Base-by-base conservation (phyloP, 1,140 invertebrate species). In the Drosophila biarmipes region DNA sequence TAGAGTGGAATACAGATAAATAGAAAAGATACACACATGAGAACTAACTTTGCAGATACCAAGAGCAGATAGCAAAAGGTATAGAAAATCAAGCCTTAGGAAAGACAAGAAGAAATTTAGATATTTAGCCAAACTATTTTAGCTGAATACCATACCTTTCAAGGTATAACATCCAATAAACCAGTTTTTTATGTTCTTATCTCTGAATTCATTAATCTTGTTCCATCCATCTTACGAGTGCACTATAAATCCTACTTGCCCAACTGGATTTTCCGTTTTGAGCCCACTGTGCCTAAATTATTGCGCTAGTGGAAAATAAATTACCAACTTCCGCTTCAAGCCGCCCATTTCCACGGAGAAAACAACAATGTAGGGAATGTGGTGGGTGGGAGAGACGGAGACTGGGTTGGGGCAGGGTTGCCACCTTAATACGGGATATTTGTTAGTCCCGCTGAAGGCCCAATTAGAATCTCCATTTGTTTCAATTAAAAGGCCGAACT, bases 271-370 rank as follows among this genome's bases (percentile, higher is more conserved):
- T 21, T 15, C 37, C 15, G 11, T 40, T 34, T 63, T 73, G 6
- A 21, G 4, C n/a, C 57, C 71, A 74, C 72, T 74, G 71, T 63
- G 11, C 45, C 38, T 74, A 55, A 74, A 52, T 64, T 74, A 74
- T 82, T 67, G 69, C 66, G 76, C 66, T 54, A 43, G 58, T 56
- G 61, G 49, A 72, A 49, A 63, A 84, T 77, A 84, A 84, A 84
- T 80, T 66, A 68, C 57, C 77, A 80, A 86, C 72, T 80, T 85
- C 81, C 80, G 80, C 35, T 64, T 61, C 49, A 64, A 80, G 57
- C 67, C 57, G 40, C 51, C 77, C 73, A 58, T 73, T 80, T 72
- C 49, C 63, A 57, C 55, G 31, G 40, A 56, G 43, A 49, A 57
- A 75, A 61, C 64, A 59, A 61, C 31, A 40, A 45, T 15, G 40